Evolutionary conservation across 2,113 vertebrate genomes (phyloP).

Genomic region (Poicephalus gulielmi): DNA sequence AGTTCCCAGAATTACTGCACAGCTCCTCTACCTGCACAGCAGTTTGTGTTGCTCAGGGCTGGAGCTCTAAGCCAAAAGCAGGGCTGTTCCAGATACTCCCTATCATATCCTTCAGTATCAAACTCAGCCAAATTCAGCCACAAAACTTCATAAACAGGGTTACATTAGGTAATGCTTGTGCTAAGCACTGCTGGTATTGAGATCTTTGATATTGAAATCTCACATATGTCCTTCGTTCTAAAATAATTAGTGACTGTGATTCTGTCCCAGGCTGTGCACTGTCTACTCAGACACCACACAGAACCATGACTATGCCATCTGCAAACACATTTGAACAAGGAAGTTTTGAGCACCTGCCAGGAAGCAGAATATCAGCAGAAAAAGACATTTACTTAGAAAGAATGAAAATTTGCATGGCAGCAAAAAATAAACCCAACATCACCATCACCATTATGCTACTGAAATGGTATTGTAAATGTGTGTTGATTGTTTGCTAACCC

Average conservation of each 20-base stretch:
- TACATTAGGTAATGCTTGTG: background rate
- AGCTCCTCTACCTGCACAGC: background rate
- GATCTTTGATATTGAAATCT: constrained; percentile 27
- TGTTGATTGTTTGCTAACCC: background rate
- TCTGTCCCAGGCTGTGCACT: constrained; percentile 26
- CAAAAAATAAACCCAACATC: constrained; percentile 34
- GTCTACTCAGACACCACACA: background rate
- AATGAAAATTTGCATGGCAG: constrained; percentile 42
- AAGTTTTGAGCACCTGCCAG: constrained; percentile 50
- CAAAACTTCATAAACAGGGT: background rate
- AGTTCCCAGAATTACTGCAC: background rate
- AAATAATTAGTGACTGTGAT: constrained; percentile 30
- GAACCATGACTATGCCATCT: constrained; percentile 17
- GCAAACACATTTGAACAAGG: constrained; percentile 37
- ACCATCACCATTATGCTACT: background rate
- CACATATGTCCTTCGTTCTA: background rate
- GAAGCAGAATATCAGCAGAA: constrained; percentile 35
- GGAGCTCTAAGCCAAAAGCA: background rate
- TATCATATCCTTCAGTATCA: background rate
- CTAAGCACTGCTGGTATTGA: background rate
- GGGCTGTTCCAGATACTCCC: background rate
- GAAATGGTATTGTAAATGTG: background rate
- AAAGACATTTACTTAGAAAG: constrained; percentile 33
- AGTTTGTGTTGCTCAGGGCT: background rate
- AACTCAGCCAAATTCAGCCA: background rate